Evolutionary conservation across 1,140 invertebrate genomes (phyloP), one percentile per base, ranked within the genome.

Genomic region (Cylas formicarius): DNA sequence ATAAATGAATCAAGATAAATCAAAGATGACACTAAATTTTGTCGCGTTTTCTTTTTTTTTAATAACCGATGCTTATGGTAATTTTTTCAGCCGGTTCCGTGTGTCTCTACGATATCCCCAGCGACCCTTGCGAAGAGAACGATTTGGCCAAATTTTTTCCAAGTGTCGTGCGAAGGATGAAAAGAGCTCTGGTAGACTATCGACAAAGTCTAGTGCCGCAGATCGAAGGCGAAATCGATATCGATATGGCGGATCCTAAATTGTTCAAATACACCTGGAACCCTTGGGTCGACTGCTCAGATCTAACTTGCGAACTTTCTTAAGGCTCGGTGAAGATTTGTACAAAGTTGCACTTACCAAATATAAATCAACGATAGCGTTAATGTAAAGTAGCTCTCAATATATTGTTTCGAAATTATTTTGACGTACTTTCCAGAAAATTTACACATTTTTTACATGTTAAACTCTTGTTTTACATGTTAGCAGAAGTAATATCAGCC

Each of bases 51-150:
- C 4, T 13, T 14, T 14, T 49, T 10, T 37, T 23, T 23, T 20
- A 37, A 37, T 40, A 0, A 38, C 10, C 11, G 28, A 17, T 26
- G n/a, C 33, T 35, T 4, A 13, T 35, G 8, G 11, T 37, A 21
- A 38, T 39, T 45, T 40, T 38, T 50, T 21, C 38, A 62, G 58
- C 38, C 53, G 63, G 62, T 26, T 50, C 53, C n/a, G 71, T 76
- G 9, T 82, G 80, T 56, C 63, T 82, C 14, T 82, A 76, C 59
- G 68, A 82, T 53, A 69, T 82, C 42, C 64, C 69, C 3, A 64
- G 57, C 18, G 80, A 82, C 61, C 80, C 80, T 0, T 82, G 80
- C 59, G 80, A 82, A 59, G 71, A 71, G 43, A 67, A 72, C 45
- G 77, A 82, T 55, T 47, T 82, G 22, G 61, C 68, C 0, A 60